Percentiles rank a stretch among this genome's conserved stretches.
phyloP scores from a whole-genome alignment of 1,140 invertebrate genomes.

The Harpegnathos saltator region DNA sequence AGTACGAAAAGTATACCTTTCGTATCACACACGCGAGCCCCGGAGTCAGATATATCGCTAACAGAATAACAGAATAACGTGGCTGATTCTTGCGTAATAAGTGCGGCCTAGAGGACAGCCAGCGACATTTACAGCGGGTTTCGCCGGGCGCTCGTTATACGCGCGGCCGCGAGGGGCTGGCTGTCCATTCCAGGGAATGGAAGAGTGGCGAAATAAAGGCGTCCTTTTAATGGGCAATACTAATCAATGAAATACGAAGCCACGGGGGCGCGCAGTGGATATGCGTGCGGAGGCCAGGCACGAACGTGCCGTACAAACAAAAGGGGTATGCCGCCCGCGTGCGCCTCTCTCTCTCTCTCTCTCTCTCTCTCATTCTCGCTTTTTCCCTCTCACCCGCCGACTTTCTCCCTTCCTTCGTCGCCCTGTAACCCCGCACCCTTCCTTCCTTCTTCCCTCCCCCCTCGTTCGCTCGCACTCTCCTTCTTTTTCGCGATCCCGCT shows the following conservation, averaged over 20 bases:
- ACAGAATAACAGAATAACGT: background rate
- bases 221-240: conserved; percentile 85
- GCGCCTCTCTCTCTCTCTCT: conserved; percentile 46
- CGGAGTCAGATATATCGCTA: background rate
- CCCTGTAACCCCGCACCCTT: conserved; percentile 26
- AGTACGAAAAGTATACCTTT: background rate
- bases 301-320: conserved; percentile 81
- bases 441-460: conserved; percentile 52
- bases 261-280: conserved; percentile 67
- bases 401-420: conserved; percentile 33
- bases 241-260: conserved; percentile 85
- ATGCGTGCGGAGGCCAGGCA: conserved; percentile 64
- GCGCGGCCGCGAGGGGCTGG: conserved; percentile 29
- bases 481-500: conserved; percentile 45
- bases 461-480: conserved; percentile 55
- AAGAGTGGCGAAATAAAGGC: conserved; percentile 79
- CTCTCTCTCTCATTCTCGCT: conserved; percentile 6
- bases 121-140: conserved; percentile 4
- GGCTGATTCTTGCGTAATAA: conserved; percentile 21
- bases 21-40: background rate
- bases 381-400: background rate
- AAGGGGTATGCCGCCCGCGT: conserved; percentile 80
- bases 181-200: conserved; percentile 68
- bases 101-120: background rate
- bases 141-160: conserved; percentile 38